Percentiles rank a stretch among this genome's conserved stretches.
Conservation (phyloP, 2,797 vertebrate genomes). For the Hypotaenidia okinawae region DNA sequence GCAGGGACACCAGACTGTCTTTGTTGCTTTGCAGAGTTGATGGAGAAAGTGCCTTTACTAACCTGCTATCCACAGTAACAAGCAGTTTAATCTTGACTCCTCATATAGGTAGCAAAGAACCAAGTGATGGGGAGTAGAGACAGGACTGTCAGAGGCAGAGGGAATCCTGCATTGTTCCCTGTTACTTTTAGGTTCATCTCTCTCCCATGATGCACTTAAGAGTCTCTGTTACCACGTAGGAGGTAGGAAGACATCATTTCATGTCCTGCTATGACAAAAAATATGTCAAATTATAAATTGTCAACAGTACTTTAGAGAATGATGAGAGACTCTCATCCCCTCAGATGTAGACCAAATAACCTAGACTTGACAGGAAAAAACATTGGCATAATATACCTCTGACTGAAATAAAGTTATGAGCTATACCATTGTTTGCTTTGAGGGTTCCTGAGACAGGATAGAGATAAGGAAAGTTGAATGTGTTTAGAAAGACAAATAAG, state of each 20-base stretch:
- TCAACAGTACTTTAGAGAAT: neutral
- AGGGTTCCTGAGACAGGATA: neutral
- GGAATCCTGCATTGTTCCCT: neutral
- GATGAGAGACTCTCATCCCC: neutral
- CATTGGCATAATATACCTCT: neutral
- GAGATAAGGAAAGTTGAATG: neutral
- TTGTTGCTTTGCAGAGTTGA: neutral
- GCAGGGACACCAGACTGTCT: neutral
- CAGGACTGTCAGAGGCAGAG: neutral
- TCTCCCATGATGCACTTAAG: neutral
- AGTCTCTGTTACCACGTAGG: neutral
- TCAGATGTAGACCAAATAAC: neutral
- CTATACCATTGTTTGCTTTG: neutral
- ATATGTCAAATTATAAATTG: neutral
- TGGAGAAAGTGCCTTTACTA: neutral
- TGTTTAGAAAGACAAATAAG: neutral
- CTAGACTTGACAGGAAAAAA: neutral
- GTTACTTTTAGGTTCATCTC: neutral
- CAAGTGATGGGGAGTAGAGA: neutral
- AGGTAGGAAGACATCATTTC: neutral
- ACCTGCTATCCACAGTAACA: neutral
- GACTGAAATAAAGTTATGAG: neutral
- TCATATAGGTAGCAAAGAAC: neutral
- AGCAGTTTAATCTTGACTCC: neutral
- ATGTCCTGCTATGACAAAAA: neutral